A percentile compares a stretch with the other conserved stretches of the same genome.
Conservation (phyloP, 2,888 invertebrate species). For the Eulithis prunata region DNA sequence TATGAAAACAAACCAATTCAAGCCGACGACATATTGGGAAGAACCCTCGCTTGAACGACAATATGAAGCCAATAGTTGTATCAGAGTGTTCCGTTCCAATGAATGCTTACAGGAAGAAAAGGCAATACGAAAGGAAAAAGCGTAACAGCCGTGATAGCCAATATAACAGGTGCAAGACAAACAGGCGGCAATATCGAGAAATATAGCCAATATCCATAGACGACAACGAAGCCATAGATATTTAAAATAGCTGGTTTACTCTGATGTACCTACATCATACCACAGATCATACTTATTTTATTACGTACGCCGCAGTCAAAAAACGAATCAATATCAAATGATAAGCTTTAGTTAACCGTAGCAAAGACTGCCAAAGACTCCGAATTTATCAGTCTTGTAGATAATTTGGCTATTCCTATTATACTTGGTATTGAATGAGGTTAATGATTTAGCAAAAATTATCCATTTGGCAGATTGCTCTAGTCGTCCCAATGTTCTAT, state of each 20-base stretch:
- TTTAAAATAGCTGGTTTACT: constrained; percentile 5
- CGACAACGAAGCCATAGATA: constrained; percentile 8
- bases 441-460: too few relatives aligned
- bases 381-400: too few relatives aligned
- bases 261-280: not conserved
- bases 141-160: constrained; percentile 59
- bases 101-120: constrained; percentile 55
- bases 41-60: constrained; percentile 51
- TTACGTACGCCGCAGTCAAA: too few relatives aligned
- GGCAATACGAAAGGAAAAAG: constrained; percentile 61
- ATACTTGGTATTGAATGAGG: too few relatives aligned
- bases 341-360: too few relatives aligned
- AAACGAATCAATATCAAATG: too few relatives aligned
- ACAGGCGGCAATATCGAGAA: constrained; percentile 71
- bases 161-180: constrained; percentile 68
- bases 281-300: too few relatives aligned
- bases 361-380: too few relatives aligned
- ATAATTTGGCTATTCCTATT: too few relatives aligned
- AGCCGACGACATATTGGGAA: constrained; percentile 53
- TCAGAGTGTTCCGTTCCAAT: constrained; percentile 54
- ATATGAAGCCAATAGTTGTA: constrained; percentile 63
- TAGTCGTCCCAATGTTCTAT: too few relatives aligned
- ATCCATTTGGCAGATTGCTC: too few relatives aligned
- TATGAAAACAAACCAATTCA: constrained; percentile 56
- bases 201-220: constrained; percentile 46